These are phyloP conservation scores for Brachystomella parvula DNA, from an alignment of 1,140 invertebrate species.

Conservation along the genomic window DNA sequence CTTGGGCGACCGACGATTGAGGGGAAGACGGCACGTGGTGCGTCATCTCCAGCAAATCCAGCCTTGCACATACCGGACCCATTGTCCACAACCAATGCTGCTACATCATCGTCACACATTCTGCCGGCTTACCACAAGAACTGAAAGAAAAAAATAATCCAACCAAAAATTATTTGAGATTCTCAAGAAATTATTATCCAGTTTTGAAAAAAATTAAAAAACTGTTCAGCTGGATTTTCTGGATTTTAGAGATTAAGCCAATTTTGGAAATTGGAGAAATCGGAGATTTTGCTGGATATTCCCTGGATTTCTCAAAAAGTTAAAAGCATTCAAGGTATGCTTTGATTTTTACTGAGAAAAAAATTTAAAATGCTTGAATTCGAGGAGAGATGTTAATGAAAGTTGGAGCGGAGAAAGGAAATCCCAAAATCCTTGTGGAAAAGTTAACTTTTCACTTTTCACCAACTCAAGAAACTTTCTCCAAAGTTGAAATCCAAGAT, in stretches of 20 bases:
- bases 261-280: slow-evolving; percentile 3
- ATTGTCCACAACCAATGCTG: slow-evolving; percentile 54
- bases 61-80: slow-evolving; percentile 59
- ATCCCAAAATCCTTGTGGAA: not conserved
- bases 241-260: too few relatives aligned
- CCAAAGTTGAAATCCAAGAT: not conserved
- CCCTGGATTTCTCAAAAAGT: too few relatives aligned
- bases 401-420: too few relatives aligned
- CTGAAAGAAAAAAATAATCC: not conserved
- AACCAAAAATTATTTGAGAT: slow-evolving; percentile 5
- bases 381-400: too few relatives aligned
- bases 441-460: not conserved
- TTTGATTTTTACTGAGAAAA: too few relatives aligned
- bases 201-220: slow-evolving; percentile 5
- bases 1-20: slow-evolving; percentile 69
- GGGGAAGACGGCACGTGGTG: slow-evolving; percentile 52
- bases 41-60: slow-evolving; percentile 54
- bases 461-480: not conserved
- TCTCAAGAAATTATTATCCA: slow-evolving; percentile 4
- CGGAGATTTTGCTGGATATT: not conserved
- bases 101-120: slow-evolving; percentile 83
- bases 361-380: too few relatives aligned
- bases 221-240: not conserved
- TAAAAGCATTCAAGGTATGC: too few relatives aligned
- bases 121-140: slow-evolving; percentile 25